Conservation (phyloP, 2,888 invertebrate genomes). For the Polydrusus cervinus region DNA sequence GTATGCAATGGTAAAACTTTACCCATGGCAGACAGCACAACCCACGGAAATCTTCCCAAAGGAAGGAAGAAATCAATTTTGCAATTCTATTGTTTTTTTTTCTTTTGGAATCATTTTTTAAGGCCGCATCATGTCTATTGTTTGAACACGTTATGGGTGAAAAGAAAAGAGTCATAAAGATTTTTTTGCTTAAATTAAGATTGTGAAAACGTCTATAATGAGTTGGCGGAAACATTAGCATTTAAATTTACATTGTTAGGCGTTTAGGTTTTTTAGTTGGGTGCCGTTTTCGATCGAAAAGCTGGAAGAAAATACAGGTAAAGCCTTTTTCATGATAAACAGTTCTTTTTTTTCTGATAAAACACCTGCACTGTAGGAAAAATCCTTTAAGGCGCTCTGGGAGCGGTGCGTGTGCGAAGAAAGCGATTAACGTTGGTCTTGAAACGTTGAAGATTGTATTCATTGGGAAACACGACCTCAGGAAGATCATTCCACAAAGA, state of each 20-base stretch:
- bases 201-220: not conserved
- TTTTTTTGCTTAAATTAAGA: slow-evolving; percentile 11
- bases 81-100: slow-evolving; percentile 56
- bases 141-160: slow-evolving; percentile 42
- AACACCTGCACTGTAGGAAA: too few relatives aligned
- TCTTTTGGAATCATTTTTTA: slow-evolving; percentile 37
- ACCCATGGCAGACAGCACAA: slow-evolving; percentile 27
- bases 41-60: slow-evolving; percentile 54
- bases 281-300: not conserved
- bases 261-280: not conserved
- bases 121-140: slow-evolving; percentile 36
- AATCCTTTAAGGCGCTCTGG: too few relatives aligned
- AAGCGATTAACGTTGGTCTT: too few relatives aligned
- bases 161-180: slow-evolving; percentile 3
- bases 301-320: too few relatives aligned
- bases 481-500: too few relatives aligned
- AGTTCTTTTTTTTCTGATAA: too few relatives aligned
- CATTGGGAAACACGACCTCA: too few relatives aligned
- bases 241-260: slow-evolving; percentile 1
- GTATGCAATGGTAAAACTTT: slow-evolving; percentile 37
- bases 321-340: too few relatives aligned
- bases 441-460: too few relatives aligned
- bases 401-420: too few relatives aligned
- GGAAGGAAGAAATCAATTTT: slow-evolving; percentile 57
- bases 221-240: not conserved